Conservation (phyloP, 2,113 vertebrate genomes). For the Heptranchias perlo region DNA sequence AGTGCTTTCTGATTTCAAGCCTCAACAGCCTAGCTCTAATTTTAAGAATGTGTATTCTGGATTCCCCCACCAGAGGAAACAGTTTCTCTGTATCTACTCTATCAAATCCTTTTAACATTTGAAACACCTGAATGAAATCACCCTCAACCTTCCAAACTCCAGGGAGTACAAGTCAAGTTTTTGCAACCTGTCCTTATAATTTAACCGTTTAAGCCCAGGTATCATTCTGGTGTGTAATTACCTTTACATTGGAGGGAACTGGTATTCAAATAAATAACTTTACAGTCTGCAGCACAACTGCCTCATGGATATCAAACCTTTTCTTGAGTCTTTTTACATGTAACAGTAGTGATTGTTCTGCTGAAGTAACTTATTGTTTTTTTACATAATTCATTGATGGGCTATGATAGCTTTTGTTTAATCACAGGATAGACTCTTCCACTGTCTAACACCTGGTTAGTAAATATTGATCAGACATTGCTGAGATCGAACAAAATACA, state of each 20-base stretch:
- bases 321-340: neutral
- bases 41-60: neutral
- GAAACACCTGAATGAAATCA: neutral
- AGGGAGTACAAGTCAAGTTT: neutral
- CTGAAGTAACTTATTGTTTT: neutral
- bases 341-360: neutral
- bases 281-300: neutral
- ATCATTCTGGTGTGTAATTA: neutral
- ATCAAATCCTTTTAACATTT: neutral
- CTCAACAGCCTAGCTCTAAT: neutral
- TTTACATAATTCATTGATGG: neutral
- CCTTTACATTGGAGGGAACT: neutral
- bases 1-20: neutral
- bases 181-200: neutral
- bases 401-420: neutral
- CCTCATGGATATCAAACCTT: neutral
- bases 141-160: neutral
- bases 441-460: neutral
- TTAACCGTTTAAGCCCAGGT: neutral
- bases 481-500: neutral
- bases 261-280: neutral
- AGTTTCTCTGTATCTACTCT: neutral
- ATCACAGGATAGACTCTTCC: neutral
- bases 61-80: neutral
- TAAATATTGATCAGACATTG: neutral